Conservation (phyloP, 2,113 vertebrate genomes). For the Mola mola region DNA sequence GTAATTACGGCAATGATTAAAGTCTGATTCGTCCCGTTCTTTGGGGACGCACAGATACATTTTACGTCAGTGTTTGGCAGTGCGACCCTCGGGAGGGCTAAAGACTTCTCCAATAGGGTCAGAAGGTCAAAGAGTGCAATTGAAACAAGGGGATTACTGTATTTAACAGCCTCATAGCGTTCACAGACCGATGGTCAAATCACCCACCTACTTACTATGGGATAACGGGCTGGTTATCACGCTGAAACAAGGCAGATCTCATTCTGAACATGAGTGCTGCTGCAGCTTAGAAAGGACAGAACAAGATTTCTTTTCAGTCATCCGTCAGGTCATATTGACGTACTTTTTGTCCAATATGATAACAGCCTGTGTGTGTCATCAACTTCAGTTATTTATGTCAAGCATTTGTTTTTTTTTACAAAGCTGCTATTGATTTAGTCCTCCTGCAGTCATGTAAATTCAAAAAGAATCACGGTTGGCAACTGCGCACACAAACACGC, state of each 20-base stretch:
- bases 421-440: conserved; percentile 75
- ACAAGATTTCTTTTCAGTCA: conserved; percentile 35
- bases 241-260: conserved; percentile 60
- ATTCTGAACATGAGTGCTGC: conserved; percentile 36
- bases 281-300: conserved; percentile 3
- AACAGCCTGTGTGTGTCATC: conserved; percentile 39
- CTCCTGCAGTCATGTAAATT: conserved; percentile 72
- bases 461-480: conserved; percentile 60
- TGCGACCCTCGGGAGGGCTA: conserved; percentile 72
- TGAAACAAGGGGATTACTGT: conserved; percentile 82
- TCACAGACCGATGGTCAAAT: conserved; percentile 78
- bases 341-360: conserved; percentile 21
- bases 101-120: conserved; percentile 71
- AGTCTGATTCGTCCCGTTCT: conserved; percentile 68
- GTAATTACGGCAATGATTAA: conserved; percentile 81
- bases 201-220: conserved; percentile 57
- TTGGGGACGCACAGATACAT: conserved; percentile 71
- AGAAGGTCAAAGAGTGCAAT: conserved; percentile 77
- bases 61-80: conserved; percentile 63
- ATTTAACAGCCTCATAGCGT: conserved; percentile 75
- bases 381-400: conserved; percentile 72
- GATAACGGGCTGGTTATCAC: conserved; percentile 69
- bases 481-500: conserved; percentile 33
- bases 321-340: conserved; percentile 31
- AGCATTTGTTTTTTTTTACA: conserved; percentile 73